Evolutionary conservation across 2,888 invertebrate genomes (phyloP).

Genomic region (Palloptera scutellata): DNA sequence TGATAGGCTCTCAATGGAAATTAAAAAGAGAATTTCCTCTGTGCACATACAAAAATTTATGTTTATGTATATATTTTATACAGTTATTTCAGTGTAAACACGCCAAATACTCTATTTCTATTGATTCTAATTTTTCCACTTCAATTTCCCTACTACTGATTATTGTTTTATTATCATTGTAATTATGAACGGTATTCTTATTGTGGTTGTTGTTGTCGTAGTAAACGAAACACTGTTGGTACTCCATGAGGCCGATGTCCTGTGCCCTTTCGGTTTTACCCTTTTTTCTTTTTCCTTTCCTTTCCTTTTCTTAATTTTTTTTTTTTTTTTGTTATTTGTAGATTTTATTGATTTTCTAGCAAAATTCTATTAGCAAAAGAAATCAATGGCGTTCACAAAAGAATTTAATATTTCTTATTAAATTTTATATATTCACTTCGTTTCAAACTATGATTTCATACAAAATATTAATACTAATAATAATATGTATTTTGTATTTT

Average conservation of each 20-base stretch:
- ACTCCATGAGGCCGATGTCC: conserved; percentile 45
- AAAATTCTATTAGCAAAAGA: neutral
- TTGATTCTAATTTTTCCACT: too few species aligned
- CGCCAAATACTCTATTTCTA: neutral
- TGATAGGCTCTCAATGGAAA: conserved; percentile 13
- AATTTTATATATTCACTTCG: too few species aligned
- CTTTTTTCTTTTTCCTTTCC: neutral
- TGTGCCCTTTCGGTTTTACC: neutral
- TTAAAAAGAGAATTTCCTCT: conserved; percentile 13
- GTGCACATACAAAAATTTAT: neutral
- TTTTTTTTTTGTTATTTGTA: conserved; percentile 7
- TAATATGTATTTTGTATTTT: too few species aligned
- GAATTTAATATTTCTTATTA: too few species aligned
- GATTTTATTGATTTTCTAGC: conserved; percentile 25
- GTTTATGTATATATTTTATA: neutral
- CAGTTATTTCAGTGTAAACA: neutral
- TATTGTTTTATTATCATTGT: too few species aligned
- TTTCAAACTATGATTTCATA: too few species aligned
- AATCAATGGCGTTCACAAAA: too few species aligned
- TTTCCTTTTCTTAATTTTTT: conserved; percentile 31
- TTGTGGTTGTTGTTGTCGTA: too few species aligned
- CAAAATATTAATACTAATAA: too few species aligned
- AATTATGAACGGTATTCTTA: too few species aligned
- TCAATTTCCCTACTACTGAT: too few species aligned
- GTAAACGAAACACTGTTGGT: neutral